Conservation (phyloP, 2,797 vertebrate species). For the Pteronotus mesoamericanus region DNA sequence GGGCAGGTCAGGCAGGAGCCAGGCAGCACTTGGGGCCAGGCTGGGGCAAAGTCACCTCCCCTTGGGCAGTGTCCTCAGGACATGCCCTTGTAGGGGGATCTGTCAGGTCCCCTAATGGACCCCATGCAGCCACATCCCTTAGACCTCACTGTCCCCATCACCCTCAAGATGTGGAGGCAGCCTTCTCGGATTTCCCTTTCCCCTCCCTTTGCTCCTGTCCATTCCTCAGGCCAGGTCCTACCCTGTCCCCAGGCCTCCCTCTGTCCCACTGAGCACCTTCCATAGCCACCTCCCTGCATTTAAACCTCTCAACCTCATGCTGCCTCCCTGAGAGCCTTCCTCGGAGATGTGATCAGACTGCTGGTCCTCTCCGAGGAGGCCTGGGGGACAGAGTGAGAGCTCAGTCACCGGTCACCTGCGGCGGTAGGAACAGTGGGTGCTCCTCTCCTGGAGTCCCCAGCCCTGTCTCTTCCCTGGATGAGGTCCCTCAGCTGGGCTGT, state of each 20-base stretch:
- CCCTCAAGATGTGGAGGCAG: background rate
- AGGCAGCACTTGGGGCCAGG: background rate
- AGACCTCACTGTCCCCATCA: background rate
- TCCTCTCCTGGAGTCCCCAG: background rate
- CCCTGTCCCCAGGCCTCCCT: no score
- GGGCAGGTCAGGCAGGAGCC: background rate
- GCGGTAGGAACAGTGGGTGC: rapidly evolving
- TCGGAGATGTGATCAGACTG: no score
- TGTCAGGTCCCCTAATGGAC: background rate
- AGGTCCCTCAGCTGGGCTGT: background rate
- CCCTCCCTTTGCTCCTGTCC: no score
- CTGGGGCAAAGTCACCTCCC: background rate
- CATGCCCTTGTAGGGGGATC: background rate
- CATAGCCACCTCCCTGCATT: no score
- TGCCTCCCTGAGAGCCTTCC: no score
- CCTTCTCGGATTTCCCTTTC: background rate
- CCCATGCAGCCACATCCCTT: background rate
- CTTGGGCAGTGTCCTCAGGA: background rate
- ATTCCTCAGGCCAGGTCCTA: no score
- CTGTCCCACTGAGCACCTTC: no score
- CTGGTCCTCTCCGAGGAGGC: no score
- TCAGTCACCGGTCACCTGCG: no score
- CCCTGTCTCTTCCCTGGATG: background rate
- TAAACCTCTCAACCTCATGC: no score
- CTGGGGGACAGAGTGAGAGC: no score